phyloP scores from a whole-genome alignment of 2,797 vertebrate genomes.

The Pseudocheirus occidentalis region DNA sequence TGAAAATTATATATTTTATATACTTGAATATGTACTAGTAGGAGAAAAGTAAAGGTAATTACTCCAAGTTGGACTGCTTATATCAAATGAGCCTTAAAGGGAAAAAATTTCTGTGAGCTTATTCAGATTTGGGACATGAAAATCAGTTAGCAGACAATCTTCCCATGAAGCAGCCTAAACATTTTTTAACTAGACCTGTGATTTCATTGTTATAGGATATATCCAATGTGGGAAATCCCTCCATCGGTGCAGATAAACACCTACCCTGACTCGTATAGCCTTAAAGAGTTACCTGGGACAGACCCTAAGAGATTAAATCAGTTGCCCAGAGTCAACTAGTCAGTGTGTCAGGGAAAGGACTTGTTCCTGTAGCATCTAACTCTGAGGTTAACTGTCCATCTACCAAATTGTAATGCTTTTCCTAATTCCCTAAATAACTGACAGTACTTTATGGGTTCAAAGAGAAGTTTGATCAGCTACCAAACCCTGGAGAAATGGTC shows the following conservation, averaged over 20 bases:
- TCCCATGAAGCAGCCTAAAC: not conserved
- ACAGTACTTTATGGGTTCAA: not conserved
- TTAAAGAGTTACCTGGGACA: not conserved
- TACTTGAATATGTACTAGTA: slow-evolving; percentile 5
- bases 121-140: not conserved
- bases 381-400: not conserved
- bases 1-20: not conserved
- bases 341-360: not conserved
- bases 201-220: not conserved
- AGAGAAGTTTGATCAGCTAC: not conserved
- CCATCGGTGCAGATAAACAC: not conserved
- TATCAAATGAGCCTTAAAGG: slow-evolving; percentile 10
- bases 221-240: not conserved
- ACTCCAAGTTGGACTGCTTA: slow-evolving; percentile 19
- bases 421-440: not conserved
- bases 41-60: not conserved
- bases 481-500: not conserved
- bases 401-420: not conserved
- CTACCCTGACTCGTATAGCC: not conserved
- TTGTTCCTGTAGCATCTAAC: not conserved
- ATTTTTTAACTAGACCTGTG: not conserved
- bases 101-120: not conserved
- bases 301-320: not conserved
- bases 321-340: not conserved
- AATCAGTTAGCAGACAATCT: not conserved